Base-by-base conservation (phyloP, 2,797 vertebrate genomes). In the Morelia viridis region DNA sequence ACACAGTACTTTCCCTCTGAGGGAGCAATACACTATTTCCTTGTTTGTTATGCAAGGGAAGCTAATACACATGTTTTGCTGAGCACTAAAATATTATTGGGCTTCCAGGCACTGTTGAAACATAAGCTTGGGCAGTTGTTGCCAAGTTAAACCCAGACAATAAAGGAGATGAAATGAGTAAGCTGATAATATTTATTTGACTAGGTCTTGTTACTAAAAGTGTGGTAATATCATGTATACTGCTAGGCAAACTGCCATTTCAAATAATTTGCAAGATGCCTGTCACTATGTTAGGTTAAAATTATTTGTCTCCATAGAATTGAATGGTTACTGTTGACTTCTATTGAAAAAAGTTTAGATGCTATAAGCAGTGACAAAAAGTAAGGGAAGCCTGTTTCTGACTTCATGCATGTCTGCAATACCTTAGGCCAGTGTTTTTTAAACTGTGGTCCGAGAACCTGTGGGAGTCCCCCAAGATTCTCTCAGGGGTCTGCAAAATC, bases 1-100 rank as follows among this genome's bases (percentile, higher is more conserved):
- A 93, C 91, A 94, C 94, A 57, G 31, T 64, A 88, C 91, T 95
- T 90, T 57, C 19, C 15, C 89, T 80, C 89, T 26, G 58, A 89
- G 35, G 76, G 87, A 85, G 89, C 12, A 93, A 57, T 61, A 5
- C 53, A 80, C 4, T 89, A 93, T 94, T 90, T 93, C 88, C 41
- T 41, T 86, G 90, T 41, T 58, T 85, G 56, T 86, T 53, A 91
- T 61, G 86, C 86, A 35, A 46, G 71, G 92, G 92, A 65, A 87
- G 91, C 46, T 76, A 91, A 57, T 71, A 84, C 13, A 50, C 5
- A 28, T 89, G 12, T 46, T 76, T 76, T 80, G 93, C 89, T 2
- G 35, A 31, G 58, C 89, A 88, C 58, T 41, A 90, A 62, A 85
- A 7, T 12, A 46, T 88, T 76, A 17, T 0, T 71, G 61, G 41